phyloP scores from a whole-genome alignment of 2,113 vertebrate species.

The Clarias batrachus region DNA sequence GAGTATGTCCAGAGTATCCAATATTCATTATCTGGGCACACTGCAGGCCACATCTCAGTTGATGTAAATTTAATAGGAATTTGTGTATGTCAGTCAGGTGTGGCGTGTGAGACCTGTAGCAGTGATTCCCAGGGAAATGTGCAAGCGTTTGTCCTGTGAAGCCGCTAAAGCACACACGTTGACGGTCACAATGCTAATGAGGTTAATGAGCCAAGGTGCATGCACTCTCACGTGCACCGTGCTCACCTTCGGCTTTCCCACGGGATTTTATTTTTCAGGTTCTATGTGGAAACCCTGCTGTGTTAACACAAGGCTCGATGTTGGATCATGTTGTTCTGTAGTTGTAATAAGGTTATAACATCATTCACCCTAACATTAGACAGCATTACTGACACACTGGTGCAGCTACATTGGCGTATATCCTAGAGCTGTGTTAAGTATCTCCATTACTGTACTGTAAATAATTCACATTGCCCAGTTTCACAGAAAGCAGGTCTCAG shows the following conservation, averaged over 20 bases:
- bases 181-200: slow-evolving; percentile 39
- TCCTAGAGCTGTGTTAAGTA: too few species aligned
- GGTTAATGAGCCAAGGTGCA: slow-evolving; percentile 39
- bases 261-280: slow-evolving; percentile 8
- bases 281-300: neutral
- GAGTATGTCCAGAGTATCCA: neutral
- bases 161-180: slow-evolving; percentile 27
- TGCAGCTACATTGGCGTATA: too few species aligned
- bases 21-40: neutral
- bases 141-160: slow-evolving; percentile 24
- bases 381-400: too few species aligned
- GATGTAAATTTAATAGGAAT: neutral
- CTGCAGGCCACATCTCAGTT: neutral
- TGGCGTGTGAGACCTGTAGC: neutral
- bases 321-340: too few species aligned
- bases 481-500: too few species aligned
- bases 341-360: too few species aligned
- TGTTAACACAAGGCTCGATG: neutral
- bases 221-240: slow-evolving; percentile 21
- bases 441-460: too few species aligned
- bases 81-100: neutral
- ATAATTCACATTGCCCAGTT: too few species aligned
- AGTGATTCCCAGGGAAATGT: slow-evolving; percentile 8
- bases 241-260: slow-evolving; percentile 38
- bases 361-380: too few species aligned